Conservation (phyloP, 2,797 vertebrate genomes). For the Linurgus olivaceus region DNA sequence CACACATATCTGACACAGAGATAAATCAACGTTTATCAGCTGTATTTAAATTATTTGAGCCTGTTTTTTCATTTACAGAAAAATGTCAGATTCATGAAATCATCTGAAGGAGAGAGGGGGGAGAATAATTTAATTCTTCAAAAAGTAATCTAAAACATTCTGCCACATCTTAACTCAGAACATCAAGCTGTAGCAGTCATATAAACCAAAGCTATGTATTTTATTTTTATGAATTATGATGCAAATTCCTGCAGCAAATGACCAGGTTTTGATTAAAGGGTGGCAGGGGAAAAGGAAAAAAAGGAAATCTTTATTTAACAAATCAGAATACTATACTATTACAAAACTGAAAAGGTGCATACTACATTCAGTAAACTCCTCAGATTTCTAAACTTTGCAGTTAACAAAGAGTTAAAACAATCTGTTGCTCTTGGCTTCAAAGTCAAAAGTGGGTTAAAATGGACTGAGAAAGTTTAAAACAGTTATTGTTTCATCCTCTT, state of each 20-base stretch:
- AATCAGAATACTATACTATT: neutral
- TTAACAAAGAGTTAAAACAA: neutral
- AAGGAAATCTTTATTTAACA: neutral
- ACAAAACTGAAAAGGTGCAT: neutral
- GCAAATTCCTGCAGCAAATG: neutral
- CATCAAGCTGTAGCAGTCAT: neutral
- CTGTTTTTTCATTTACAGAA: neutral
- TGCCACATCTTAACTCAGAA: neutral
- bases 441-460: neutral
- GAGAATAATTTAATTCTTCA: neutral
- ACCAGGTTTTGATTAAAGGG: neutral
- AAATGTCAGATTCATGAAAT: neutral
- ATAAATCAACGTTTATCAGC: neutral
- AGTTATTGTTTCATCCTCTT: neutral
- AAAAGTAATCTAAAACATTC: neutral
- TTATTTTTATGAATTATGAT: neutral
- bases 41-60: neutral
- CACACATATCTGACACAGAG: neutral
- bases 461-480: neutral
- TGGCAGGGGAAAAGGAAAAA: accelerated
- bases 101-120: neutral
- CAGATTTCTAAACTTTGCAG: neutral
- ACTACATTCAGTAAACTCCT: neutral
- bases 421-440: neutral
- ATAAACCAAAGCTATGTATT: neutral